These are phyloP conservation scores for Pelusios castaneus DNA, from an alignment of 2,113 vertebrate genomes.

Conservation along the genomic window DNA sequence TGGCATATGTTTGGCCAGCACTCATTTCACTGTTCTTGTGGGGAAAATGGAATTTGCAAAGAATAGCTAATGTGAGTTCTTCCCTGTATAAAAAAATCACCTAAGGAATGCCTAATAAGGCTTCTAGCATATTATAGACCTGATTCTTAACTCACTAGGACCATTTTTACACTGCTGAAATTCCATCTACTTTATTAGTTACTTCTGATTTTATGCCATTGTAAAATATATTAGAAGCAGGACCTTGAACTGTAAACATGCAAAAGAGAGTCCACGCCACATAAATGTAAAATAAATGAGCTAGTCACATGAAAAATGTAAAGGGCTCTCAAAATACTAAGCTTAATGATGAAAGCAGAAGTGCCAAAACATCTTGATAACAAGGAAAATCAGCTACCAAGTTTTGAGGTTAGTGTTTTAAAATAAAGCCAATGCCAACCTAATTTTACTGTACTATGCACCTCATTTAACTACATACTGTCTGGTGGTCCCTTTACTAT, in stretches of 20 bases:
- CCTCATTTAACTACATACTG: not conserved
- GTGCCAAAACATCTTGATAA: slow-evolving; percentile 24
- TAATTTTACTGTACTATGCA: not conserved
- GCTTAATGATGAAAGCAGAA: slow-evolving; percentile 20
- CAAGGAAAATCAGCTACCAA: not conserved
- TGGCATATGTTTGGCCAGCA: not conserved
- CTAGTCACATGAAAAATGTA: not conserved
- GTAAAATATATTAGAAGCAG: not conserved
- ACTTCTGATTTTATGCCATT: not conserved
- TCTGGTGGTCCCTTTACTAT: not conserved
- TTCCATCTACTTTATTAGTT: slow-evolving; percentile 19
- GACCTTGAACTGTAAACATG: not conserved
- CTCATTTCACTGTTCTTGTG: not conserved
- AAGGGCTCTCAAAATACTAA: slow-evolving; percentile 39
- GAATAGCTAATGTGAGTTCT: not conserved
- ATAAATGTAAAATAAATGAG: fast-evolving
- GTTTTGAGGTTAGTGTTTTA: not conserved
- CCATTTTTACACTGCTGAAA: slow-evolving; percentile 16
- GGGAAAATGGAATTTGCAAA: slow-evolving; percentile 8
- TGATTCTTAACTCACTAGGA: not conserved
- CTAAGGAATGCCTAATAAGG: not conserved
- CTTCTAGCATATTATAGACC: not conserved
- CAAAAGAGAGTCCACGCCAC: not conserved
- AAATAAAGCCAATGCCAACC: not conserved
- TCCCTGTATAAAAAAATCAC: not conserved